phyloP scores from a whole-genome alignment of 2,797 vertebrate genomes.

The Parotocinclus haroldoi region DNA sequence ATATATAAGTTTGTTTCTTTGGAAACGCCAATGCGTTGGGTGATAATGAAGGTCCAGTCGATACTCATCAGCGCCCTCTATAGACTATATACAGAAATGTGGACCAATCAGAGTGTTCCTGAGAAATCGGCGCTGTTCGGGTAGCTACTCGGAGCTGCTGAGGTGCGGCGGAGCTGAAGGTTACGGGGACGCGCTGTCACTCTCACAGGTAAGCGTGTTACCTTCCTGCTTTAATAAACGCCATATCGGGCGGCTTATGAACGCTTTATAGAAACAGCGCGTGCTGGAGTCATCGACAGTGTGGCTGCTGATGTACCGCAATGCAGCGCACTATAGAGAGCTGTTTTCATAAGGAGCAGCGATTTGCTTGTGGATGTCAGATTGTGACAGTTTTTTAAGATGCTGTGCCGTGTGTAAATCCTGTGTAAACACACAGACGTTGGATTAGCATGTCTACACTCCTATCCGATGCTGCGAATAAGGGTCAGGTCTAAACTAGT shows the following conservation, averaged over 20 bases:
- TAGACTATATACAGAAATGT: constrained; percentile 46
- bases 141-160: constrained; percentile 60
- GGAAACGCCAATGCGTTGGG: no score
- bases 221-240: neutral
- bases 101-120: constrained; percentile 56
- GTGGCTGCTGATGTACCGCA: constrained; percentile 57
- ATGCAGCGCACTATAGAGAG: constrained; percentile 58
- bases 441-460: no score
- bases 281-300: constrained; percentile 41
- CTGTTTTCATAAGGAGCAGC: neutral
- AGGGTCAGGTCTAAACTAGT: no score
- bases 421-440: no score
- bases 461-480: no score
- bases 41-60: no score
- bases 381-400: no score
- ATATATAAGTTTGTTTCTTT: no score
- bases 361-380: neutral
- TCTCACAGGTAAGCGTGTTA: constrained; percentile 63
- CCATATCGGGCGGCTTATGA: neutral
- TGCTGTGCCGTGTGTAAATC: no score
- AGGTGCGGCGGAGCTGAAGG: constrained; percentile 69
- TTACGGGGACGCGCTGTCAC: constrained; percentile 52
- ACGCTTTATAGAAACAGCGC: neutral
- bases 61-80: constrained; percentile 58
- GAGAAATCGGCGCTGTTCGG: constrained; percentile 49